Evolutionary conservation across 2,113 vertebrate genomes (phyloP), one percentile per base, ranked within the genome.

Genomic region (Trachemys scripta): DNA sequence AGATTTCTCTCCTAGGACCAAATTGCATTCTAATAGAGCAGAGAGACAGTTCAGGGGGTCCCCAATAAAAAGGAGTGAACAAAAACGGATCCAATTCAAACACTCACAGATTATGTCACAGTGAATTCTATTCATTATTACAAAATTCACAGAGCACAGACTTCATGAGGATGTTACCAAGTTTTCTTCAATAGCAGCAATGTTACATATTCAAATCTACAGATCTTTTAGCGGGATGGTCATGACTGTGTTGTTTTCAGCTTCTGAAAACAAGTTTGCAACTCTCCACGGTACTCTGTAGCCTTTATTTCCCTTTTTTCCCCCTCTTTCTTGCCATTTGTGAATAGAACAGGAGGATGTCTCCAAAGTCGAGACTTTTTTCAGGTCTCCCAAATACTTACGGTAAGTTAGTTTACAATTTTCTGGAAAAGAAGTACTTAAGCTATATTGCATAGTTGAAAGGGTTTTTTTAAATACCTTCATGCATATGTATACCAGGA

Each of bases 211-310:
- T 17, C 1, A 4, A 38, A 81, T 80, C 81, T 29, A 42, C 42
- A 59, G 50, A 65, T 85, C 31, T 88, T 57, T 57, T 85, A 94
- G 88, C 47, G 47, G 47, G 38, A 95, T 51, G 27, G 82, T 96
- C 82, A 49, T 93, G 95, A 87, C 3, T 14, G 80, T 1, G 1
- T 1, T 76, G 86, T 89, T 94, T 95, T 85, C 24, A 84, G 87
- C 94, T 88, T 38, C 56, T 49, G n/a, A 50, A 82, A 89, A 92
- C 17, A 91, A 90, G 38, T 72, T 92, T 95, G 80, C 22, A 92
- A 2, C 38, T 89, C 78, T 76, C 19, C 91, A 57, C 17, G n/a
- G n/a, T 47, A 50, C 45, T 94, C 35, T 38, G 35, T 5, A 38
- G 78, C 17, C 56, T 94, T 95, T 96, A 42, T 81, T 95, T 42